These are phyloP conservation scores for Hippoglossus stenolepis DNA, from an alignment of 2,113 vertebrate species.

Conservation along the genomic window DNA sequence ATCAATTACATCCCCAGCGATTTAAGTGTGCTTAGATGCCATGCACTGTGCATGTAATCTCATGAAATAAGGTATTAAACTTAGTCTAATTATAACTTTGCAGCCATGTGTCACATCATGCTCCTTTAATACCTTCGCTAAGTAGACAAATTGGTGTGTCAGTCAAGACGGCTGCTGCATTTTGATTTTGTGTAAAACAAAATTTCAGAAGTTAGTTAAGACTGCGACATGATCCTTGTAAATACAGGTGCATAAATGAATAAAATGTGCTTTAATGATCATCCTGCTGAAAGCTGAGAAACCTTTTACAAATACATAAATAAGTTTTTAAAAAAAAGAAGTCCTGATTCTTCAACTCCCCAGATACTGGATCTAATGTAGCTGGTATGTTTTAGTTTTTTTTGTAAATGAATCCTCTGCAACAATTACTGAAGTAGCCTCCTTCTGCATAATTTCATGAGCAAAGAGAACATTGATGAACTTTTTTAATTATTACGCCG, in stretches of 20 bases:
- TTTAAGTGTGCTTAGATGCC: slow-evolving; percentile 68
- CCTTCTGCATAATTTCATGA: slow-evolving; percentile 80
- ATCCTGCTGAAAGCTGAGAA: slow-evolving; percentile 13
- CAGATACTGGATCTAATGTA: slow-evolving; percentile 49
- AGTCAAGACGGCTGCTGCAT: slow-evolving; percentile 16
- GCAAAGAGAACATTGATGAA: slow-evolving; percentile 82
- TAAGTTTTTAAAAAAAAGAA: not conserved
- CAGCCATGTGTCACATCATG: slow-evolving; percentile 62
- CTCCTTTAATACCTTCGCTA: slow-evolving; percentile 61
- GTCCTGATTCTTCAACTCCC: slow-evolving; percentile 39
- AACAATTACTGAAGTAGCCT: slow-evolving; percentile 76
- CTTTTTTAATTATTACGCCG: slow-evolving; percentile 81
- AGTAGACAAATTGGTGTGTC: slow-evolving; percentile 65
- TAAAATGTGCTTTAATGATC: slow-evolving; percentile 46
- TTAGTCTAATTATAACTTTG: slow-evolving; percentile 74
- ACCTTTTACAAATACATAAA: slow-evolving; percentile 32
- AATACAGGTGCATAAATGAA: slow-evolving; percentile 51
- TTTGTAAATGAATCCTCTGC: slow-evolving; percentile 77
- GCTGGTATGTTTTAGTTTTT: slow-evolving; percentile 55
- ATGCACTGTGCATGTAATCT: slow-evolving; percentile 64
- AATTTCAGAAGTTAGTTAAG: slow-evolving; percentile 17
- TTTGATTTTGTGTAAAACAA: slow-evolving; percentile 39
- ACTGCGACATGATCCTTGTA: slow-evolving; percentile 27
- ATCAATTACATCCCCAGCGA: slow-evolving; percentile 73
- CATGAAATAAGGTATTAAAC: slow-evolving; percentile 73